Evolutionary conservation across 64 coral and sea anemone genomes (phyloP).

Genomic region (Dendrophyllia cribrosa): DNA sequence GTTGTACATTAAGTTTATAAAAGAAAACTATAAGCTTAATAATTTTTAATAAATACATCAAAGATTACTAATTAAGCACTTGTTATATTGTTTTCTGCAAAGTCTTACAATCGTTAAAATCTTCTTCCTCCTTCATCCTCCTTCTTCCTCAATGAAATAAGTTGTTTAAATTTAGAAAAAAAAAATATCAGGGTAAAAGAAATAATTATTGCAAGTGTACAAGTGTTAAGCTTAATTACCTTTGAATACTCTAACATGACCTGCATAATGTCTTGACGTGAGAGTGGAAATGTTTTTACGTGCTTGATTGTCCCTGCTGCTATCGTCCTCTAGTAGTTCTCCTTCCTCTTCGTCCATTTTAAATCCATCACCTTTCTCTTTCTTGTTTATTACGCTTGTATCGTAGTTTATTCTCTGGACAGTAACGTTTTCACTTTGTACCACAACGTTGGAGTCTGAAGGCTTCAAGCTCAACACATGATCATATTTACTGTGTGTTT

Average conservation of each 20-base stretch:
- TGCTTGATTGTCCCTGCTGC: constrained; percentile 19
- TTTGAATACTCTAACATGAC: constrained; percentile 64
- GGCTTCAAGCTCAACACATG: not conserved
- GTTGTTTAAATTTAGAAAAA: too few relatives aligned
- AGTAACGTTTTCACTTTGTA: not conserved
- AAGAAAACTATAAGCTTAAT: too few relatives aligned
- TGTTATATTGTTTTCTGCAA: too few relatives aligned
- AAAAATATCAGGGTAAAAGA: too few relatives aligned
- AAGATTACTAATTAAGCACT: too few relatives aligned
- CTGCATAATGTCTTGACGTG: constrained; percentile 20
- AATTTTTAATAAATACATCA: too few relatives aligned
- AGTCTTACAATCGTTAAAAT: too few relatives aligned
- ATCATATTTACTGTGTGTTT: too few relatives aligned
- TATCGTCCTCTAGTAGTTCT: not conserved
- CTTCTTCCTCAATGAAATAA: too few relatives aligned
- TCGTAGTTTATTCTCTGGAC: not conserved
- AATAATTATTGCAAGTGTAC: not conserved
- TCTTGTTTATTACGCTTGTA: not conserved
- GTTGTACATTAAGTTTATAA: too few relatives aligned
- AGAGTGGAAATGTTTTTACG: constrained; percentile 41
- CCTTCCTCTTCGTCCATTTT: not conserved
- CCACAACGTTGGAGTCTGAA: not conserved
- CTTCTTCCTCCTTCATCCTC: too few relatives aligned
- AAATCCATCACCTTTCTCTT: not conserved
- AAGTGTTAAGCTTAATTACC: constrained; percentile 9